Evolutionary conservation across 2,797 vertebrate species (phyloP), one percentile per base, ranked within the genome.

Genomic region (Falco berigora): DNA sequence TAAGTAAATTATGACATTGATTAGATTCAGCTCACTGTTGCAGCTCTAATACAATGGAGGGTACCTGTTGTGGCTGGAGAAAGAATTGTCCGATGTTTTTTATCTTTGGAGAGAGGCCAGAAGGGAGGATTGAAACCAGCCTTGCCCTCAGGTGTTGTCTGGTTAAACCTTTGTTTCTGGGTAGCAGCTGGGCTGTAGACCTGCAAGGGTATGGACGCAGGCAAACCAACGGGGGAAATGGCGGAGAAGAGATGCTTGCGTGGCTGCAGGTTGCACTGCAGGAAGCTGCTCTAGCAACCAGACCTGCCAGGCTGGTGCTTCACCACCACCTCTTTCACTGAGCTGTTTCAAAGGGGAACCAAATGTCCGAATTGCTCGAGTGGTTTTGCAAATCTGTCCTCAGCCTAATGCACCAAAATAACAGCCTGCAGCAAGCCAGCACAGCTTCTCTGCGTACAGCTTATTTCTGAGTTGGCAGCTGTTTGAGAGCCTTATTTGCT

Each of bases 381-480:
- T 79, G 59, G 49, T 79, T 96, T 92, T 90, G 47, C 80, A 90
- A 76, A 44, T 81, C 77, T 92, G 44, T 86, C 55, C 79, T 90
- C 55, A 56, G 28, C 76, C 80, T 86, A 32, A 79, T 88, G 88
- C 96, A 82, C 76, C 83, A 92, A 88, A 95, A 86, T 87, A 89
- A 77, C 86, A 93, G 80, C 71, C 74, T 89, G 86, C 88, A 76
- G 76, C 76, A 75, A 62, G 68, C 92, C 79, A 91, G 62, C 47
- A 23, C 50, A 46, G 52, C 74, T 84, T 76, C 76, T 82, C 90
- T 96, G 90, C 67, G 44, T 74, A 38, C 47, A 71, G 71, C n/a
- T 88, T 78, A 21, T 84, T 95, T 76, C 92, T 84, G 85, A 49
- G 88, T 84, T 96, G 95, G 88, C 93, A 95, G 80, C 80, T 95